These are phyloP conservation scores for Melieria omissa DNA, from an alignment of 2,888 invertebrate genomes.

Conservation along the genomic window DNA sequence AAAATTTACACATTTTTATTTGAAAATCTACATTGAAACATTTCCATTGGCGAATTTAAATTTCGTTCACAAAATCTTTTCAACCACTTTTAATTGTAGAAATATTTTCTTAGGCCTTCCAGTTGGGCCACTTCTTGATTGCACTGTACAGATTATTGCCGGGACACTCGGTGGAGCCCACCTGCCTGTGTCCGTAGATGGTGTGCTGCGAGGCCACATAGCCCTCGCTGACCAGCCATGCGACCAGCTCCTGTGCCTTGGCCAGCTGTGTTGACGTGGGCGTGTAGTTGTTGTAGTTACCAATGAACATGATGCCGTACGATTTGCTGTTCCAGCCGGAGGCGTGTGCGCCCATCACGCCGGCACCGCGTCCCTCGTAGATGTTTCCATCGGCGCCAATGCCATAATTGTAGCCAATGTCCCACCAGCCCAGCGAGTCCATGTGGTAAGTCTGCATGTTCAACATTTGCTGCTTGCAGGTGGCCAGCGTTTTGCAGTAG, in stretches of 20 bases:
- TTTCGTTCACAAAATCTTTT: too few species aligned
- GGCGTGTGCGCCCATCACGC: conserved; percentile 58
- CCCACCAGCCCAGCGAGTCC: conserved; percentile 55
- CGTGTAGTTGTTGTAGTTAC: conserved; percentile 54
- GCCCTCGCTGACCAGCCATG: conserved; percentile 53
- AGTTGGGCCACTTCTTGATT: conserved; percentile 59
- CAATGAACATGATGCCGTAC: conserved; percentile 61
- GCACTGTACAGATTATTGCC: conserved; percentile 59
- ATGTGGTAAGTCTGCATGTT: conserved; percentile 60
- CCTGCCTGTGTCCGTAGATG: conserved; percentile 60
- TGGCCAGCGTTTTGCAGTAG: conserved; percentile 51
- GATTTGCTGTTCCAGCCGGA: conserved; percentile 57
- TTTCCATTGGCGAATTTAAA: too few species aligned
- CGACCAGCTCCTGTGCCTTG: conserved; percentile 52
- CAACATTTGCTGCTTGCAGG: conserved; percentile 54
- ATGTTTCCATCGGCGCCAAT: conserved; percentile 61
- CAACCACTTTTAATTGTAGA: too few species aligned
- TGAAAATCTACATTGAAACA: too few species aligned
- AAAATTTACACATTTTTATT: too few species aligned
- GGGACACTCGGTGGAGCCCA: conserved; percentile 59
- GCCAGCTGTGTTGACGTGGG: conserved; percentile 52
- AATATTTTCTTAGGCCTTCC: conserved; percentile 45
- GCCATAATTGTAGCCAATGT: conserved; percentile 61
- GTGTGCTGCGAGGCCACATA: conserved; percentile 55
- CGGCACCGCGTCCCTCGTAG: conserved; percentile 62